These are phyloP conservation scores for Hoplodrina blanda DNA, from an alignment of 2,888 invertebrate genomes.

Conservation along the genomic window DNA sequence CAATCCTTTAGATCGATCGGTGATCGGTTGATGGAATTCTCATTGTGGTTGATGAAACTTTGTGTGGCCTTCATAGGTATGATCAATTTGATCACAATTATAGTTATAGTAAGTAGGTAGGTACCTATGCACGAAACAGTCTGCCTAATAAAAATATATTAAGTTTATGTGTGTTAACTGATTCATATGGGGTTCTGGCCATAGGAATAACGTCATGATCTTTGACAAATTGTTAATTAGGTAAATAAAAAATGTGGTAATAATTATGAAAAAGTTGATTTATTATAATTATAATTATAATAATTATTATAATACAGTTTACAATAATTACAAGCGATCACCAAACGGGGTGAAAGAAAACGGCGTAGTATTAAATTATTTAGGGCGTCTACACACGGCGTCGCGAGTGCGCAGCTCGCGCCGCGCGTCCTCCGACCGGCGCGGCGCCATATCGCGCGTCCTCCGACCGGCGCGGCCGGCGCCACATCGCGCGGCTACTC, in stretches of 20 bases:
- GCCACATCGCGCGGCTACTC: conserved; percentile 39
- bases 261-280: conserved; percentile 91
- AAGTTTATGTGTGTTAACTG: too few species aligned
- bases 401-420: conserved; percentile 68
- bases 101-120: too few species aligned
- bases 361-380: conserved; percentile 89
- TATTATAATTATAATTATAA: conserved; percentile 90
- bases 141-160: too few species aligned
- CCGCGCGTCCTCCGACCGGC: conserved; percentile 54
- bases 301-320: conserved; percentile 91
- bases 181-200: too few species aligned
- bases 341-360: conserved; percentile 91
- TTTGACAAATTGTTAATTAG: neutral
- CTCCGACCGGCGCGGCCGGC: conserved; percentile 22
- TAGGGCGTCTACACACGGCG: conserved; percentile 78
- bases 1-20: too few species aligned
- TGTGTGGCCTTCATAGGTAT: too few species aligned
- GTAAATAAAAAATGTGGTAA: conserved; percentile 83
- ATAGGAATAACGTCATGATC: too few species aligned
- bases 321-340: conserved; percentile 91
- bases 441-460: neutral
- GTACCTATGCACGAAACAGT: too few species aligned
- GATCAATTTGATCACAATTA: too few species aligned
- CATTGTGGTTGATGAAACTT: too few species aligned
- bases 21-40: too few species aligned